phyloP scores from a whole-genome alignment of 2,888 invertebrate species.

The Cosmia trapezina region DNA sequence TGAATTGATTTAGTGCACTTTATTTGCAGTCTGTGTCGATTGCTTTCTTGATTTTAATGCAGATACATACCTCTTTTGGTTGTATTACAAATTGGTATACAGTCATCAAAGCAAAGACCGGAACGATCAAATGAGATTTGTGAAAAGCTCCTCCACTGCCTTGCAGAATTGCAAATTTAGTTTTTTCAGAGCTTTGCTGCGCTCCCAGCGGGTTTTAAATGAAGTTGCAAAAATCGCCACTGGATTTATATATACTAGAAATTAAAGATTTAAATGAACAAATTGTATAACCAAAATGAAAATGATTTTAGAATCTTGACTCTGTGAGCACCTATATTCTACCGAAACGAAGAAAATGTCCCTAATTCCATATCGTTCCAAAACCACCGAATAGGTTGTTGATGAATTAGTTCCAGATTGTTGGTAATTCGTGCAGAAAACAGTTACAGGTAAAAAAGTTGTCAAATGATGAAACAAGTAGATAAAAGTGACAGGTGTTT shows the following conservation, averaged over 20 bases:
- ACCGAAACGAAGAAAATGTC: conserved; percentile 1
- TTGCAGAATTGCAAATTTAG: conserved; percentile 73
- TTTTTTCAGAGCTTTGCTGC: conserved; percentile 70
- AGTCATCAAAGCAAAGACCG: conserved; percentile 54
- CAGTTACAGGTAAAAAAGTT: conserved; percentile 16
- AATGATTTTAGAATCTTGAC: background rate
- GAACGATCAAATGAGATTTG: conserved; percentile 73
- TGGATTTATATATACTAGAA: conserved; percentile 54
- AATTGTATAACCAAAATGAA: conserved; percentile 13
- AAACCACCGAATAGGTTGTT: background rate
- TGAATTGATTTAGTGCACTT: background rate
- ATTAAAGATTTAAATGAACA: conserved; percentile 30
- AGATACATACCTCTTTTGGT: background rate
- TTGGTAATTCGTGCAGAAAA: conserved; percentile 20
- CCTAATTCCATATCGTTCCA: background rate
- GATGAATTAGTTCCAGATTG: background rate
- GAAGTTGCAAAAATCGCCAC: conserved; percentile 60
- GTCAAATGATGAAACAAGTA: conserved; percentile 41
- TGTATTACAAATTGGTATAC: conserved; percentile 13
- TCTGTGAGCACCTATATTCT: background rate
- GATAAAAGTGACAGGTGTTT: conserved; percentile 60
- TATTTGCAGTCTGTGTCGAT: background rate
- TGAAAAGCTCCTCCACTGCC: conserved; percentile 67
- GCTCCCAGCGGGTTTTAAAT: conserved; percentile 67
- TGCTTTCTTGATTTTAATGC: background rate